phyloP scores from a whole-genome alignment of 2,113 vertebrate species.

The Clarias magur region DNA sequence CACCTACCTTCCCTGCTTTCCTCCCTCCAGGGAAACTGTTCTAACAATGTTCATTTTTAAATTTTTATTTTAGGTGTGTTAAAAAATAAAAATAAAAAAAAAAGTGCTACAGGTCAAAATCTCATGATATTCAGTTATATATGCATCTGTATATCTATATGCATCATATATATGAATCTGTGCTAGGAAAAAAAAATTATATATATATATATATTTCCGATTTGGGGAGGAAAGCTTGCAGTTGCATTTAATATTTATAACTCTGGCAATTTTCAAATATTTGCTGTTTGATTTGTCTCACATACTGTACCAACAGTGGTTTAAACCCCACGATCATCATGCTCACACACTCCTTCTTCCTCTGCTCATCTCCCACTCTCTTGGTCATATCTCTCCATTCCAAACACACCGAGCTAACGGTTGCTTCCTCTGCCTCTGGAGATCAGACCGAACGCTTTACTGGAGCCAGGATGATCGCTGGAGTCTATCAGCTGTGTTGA shows the following conservation, averaged over 20 bases:
- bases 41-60: too few species aligned
- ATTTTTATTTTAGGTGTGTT: not conserved
- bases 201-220: not conserved
- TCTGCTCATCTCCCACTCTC: not conserved
- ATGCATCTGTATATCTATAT: too few species aligned
- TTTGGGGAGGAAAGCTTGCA: not conserved
- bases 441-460: not conserved
- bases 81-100: too few species aligned
- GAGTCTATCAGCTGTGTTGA: constrained; percentile 59
- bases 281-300: not conserved
- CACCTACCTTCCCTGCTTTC: too few species aligned
- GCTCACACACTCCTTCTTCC: not conserved
- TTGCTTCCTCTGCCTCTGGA: constrained; percentile 45
- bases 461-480: constrained; percentile 9
- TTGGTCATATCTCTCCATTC: constrained; percentile 12
- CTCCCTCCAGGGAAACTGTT: too few species aligned
- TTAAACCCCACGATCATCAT: not conserved
- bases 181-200: not conserved
- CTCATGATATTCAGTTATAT: not conserved
- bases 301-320: not conserved
- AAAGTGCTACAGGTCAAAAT: not conserved
- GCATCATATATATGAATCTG: too few species aligned
- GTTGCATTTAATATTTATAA: not conserved
- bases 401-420: constrained; percentile 23
- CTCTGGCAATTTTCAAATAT: not conserved